Conservation (phyloP, 1,140 invertebrate genomes). For the Coptotermes formosanus region DNA sequence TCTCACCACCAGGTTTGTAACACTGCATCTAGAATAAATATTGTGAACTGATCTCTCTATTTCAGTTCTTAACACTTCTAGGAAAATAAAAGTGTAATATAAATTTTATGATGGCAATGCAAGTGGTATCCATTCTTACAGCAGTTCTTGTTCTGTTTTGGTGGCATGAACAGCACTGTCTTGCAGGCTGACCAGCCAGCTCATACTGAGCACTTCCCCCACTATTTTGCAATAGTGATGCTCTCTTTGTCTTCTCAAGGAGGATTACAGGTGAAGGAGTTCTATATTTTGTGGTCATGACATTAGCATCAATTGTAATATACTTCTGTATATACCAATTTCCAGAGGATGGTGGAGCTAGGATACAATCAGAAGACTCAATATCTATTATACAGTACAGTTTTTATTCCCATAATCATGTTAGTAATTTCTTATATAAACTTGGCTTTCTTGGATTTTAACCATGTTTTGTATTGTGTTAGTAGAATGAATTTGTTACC, state of each 20-base stretch:
- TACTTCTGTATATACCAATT: not conserved
- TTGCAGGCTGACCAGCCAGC: not conserved
- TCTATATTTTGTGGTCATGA: not conserved
- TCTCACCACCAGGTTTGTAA: not conserved
- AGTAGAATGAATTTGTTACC: not conserved
- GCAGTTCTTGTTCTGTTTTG: not conserved
- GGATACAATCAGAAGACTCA: not conserved
- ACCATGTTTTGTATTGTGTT: not conserved
- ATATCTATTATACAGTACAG: not conserved
- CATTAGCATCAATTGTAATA: not conserved
- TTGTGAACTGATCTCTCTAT: no score
- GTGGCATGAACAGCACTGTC: not conserved
- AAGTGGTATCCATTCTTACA: no score
- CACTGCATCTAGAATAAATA: no score
- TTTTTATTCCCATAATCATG: not conserved
- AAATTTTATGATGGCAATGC: no score
- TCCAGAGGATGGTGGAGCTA: not conserved
- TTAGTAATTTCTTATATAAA: not conserved
- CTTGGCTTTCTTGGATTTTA: not conserved
- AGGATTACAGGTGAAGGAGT: slow-evolving; percentile 3
- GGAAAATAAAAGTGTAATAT: no score
- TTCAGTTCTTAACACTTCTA: no score
- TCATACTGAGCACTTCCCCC: not conserved
- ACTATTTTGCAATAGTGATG: not conserved
- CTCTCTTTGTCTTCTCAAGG: not conserved